Conservation (phyloP, 2,888 invertebrate species). For the Lasius fuliginosus region DNA sequence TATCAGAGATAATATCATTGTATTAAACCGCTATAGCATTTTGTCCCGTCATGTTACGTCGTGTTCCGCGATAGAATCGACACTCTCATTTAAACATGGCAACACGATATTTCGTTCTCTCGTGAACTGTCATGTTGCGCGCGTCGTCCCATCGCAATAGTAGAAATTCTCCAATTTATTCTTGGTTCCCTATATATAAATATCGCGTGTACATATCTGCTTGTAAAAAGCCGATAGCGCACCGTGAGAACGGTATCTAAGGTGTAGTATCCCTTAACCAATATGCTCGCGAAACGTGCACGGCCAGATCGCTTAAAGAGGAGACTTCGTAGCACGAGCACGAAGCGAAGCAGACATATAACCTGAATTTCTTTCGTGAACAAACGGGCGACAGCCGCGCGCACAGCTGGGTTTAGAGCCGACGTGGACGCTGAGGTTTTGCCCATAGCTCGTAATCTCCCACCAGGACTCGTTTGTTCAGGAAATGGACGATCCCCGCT, state of each 20-base stretch:
- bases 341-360: conserved; percentile 60
- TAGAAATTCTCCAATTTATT: conserved; percentile 45
- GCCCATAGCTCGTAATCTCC: conserved; percentile 22
- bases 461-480: conserved; percentile 24
- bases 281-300: conserved; percentile 55
- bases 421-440: conserved; percentile 56
- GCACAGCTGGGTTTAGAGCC: conserved; percentile 61
- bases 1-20: conserved; percentile 31
- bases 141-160: conserved; percentile 7
- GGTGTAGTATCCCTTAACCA: conserved; percentile 21
- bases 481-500: conserved; percentile 31
- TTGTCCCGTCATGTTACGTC: conserved; percentile 42
- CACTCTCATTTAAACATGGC: conserved; percentile 46
- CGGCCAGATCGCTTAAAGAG: conserved; percentile 46
- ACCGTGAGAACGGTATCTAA: conserved; percentile 64
- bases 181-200: conserved; percentile 20
- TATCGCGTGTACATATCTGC: conserved; percentile 28
- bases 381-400: conserved; percentile 61
- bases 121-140: conserved; percentile 37
- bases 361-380: conserved; percentile 67
- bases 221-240: conserved; percentile 58
- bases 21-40: conserved; percentile 44
- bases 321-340: conserved; percentile 52
- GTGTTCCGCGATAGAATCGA: conserved; percentile 52
- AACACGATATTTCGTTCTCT: conserved; percentile 46